Conservation (phyloP, 2,113 vertebrate genomes). For the Saimiri boliviensis region DNA sequence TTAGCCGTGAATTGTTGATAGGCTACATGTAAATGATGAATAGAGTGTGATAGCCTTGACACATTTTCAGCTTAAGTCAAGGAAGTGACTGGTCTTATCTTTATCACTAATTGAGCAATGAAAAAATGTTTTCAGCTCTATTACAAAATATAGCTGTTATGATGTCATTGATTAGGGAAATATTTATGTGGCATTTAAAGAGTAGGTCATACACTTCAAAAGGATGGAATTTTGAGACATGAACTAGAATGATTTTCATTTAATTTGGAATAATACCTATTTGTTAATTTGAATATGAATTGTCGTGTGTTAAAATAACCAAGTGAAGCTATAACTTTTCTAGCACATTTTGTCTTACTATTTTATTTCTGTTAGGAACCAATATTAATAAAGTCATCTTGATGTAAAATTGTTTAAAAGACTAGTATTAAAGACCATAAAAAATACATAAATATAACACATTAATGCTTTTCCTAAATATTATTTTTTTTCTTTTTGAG, state of each 20-base stretch:
- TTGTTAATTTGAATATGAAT: background rate
- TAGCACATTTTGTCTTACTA: background rate
- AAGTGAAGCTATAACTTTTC: background rate
- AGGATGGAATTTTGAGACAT: background rate
- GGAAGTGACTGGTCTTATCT: background rate
- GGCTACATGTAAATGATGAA: background rate
- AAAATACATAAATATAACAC: background rate
- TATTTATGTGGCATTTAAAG: background rate
- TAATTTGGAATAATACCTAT: background rate
- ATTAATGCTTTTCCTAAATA: background rate
- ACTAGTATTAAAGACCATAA: background rate
- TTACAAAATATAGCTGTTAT: background rate
- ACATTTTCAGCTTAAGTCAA: conserved; percentile 20
- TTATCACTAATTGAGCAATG: background rate
- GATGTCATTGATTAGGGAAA: background rate
- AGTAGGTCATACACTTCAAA: background rate
- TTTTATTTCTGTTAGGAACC: background rate
- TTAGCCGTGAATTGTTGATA: conserved; percentile 12
- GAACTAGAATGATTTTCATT: background rate
- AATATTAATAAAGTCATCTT: background rate
- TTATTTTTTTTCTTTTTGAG: background rate
- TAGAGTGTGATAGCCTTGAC: background rate
- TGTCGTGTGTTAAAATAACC: background rate
- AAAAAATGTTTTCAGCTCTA: background rate
- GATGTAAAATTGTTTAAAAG: background rate